Base-by-base conservation (phyloP, 1,140 invertebrate genomes). In the Portunus trituberculatus region DNA sequence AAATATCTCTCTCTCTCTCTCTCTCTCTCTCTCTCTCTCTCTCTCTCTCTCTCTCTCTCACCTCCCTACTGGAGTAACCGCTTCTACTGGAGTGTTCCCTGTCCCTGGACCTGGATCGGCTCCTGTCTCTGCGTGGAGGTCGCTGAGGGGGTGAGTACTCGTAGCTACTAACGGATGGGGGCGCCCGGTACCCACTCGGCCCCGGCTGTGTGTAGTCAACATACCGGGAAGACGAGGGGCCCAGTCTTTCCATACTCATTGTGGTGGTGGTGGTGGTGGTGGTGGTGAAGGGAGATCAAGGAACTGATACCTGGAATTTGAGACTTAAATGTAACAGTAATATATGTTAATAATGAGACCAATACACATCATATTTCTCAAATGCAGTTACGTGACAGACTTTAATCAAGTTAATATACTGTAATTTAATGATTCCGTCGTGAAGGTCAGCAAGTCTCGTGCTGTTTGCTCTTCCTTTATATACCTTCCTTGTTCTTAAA, bases 131-230 rank as follows among this genome's bases (percentile, higher is more conserved):
- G 29, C 92, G 82, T 67, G 87, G 29, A 28, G 93, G 93, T 20
- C 87, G 93, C 39, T 89, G 16, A 59, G 89, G 87, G 31, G 93
- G 93, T 6, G 88, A 52, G 88, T 94, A 90, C 32, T 94, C 93
- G n/a, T 94, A 94, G 87, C 93, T 94, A 31, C 87, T 90, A 87
- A 94, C 93, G 31, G 93, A 94, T n/a, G 93, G 52, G 0, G 67
- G 93, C 28, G 52, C 29, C 31, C 88, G 93, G 67, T 94, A 94
- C 25, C 93, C 93, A n/a, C 88, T 94, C 16, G 87, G 88, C 10
- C 88, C 67, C 1, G 93, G 67, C 67, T 94, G 87, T 16, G 93
- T 94, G 87, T 94, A 94, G 67, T 94, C 93, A 46, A 94, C 93
- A 31, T 94, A 94, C 0, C 93, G 93, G 32, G 93, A 94, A 14